phyloP scores from a whole-genome alignment of 2,888 invertebrate genomes.

The Cenopis cana region DNA sequence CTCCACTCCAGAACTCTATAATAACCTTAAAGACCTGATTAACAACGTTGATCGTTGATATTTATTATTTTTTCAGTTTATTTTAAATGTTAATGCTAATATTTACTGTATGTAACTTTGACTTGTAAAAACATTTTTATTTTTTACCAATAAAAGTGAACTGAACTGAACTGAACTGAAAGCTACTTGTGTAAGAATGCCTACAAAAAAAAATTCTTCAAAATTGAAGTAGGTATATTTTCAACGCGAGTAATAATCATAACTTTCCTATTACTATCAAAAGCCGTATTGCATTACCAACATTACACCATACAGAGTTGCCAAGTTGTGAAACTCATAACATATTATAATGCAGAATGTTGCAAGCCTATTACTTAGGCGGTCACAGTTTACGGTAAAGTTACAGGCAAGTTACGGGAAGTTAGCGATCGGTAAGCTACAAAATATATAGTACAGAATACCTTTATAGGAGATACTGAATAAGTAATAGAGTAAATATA shows the following conservation, averaged over 20 bases:
- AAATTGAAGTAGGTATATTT: neutral
- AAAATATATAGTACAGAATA: constrained; percentile 9
- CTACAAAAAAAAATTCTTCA: too few relatives aligned
- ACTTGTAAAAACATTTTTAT: too few relatives aligned
- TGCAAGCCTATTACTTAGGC: constrained; percentile 27
- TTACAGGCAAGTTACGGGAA: constrained; percentile 15
- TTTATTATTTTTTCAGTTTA: too few relatives aligned
- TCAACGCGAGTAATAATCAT: neutral
- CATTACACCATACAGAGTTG: neutral
- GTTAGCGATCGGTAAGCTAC: constrained; percentile 19
- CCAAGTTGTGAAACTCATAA: constrained; percentile 6
- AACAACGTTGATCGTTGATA: too few relatives aligned
- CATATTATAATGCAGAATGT: constrained; percentile 9
- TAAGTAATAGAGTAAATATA: neutral
- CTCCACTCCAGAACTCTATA: too few relatives aligned
- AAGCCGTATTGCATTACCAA: neutral
- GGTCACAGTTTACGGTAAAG: constrained; percentile 2
- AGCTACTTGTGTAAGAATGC: too few relatives aligned
- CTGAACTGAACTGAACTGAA: too few relatives aligned
- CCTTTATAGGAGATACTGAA: neutral
- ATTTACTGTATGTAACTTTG: too few relatives aligned
- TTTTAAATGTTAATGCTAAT: too few relatives aligned
- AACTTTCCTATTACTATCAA: neutral
- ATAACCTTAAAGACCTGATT: too few relatives aligned
- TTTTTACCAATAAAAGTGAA: too few relatives aligned